Evolutionary conservation across 2,888 invertebrate species (phyloP).

Genomic region (Cetonia aurata): DNA sequence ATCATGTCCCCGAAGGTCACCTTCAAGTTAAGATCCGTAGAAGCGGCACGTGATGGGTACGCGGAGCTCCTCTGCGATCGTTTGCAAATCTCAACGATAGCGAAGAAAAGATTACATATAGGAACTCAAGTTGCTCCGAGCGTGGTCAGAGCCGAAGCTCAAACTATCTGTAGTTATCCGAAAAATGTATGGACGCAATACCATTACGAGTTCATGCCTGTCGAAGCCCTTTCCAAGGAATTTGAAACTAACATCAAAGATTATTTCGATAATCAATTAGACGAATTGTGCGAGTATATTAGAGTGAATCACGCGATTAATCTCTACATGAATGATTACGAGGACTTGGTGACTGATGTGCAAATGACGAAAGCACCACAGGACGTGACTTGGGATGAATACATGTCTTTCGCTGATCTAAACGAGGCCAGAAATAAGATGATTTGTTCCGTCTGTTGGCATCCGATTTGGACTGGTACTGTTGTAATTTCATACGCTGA

Average conservation of each 20-base stretch:
- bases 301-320: constrained; percentile 66
- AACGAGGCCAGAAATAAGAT: constrained; percentile 75
- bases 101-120: constrained; percentile 71
- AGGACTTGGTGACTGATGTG: constrained; percentile 64
- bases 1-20: constrained; percentile 61
- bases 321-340: constrained; percentile 75
- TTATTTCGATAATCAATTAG: constrained; percentile 56
- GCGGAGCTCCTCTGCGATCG: constrained; percentile 75
- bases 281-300: constrained; percentile 58
- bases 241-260: constrained; percentile 57
- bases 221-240: constrained; percentile 56
- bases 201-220: constrained; percentile 60
- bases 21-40: constrained; percentile 70
- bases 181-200: constrained; percentile 80
- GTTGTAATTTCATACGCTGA: constrained; percentile 77
- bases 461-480: constrained; percentile 78
- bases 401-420: constrained; percentile 76
- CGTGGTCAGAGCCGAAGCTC: constrained; percentile 67
- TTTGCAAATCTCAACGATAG: constrained; percentile 71
- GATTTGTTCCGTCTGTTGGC: constrained; percentile 77
- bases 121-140: constrained; percentile 72
- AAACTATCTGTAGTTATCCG: constrained; percentile 78
- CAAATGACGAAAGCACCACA: constrained; percentile 22
- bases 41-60: constrained; percentile 76
- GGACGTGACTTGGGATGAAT: constrained; percentile 65